Evolutionary conservation across 1,140 invertebrate species (phyloP).

Genomic region (Drosophila kurseongensis): DNA sequence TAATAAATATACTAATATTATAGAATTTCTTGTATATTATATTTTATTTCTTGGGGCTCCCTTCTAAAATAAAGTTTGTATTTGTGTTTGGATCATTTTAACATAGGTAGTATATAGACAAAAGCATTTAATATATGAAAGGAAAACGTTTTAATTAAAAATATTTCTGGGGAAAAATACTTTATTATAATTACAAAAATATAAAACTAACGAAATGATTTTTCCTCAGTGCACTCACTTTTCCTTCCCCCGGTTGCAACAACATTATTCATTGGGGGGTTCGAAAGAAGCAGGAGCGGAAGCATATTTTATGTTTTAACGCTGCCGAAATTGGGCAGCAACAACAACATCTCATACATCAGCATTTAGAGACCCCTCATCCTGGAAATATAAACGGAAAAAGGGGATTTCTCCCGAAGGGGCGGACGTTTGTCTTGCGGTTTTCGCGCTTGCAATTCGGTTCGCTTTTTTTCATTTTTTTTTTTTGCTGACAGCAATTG

Average conservation of each 20-base stretch:
- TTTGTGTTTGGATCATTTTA: too few species aligned
- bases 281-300: slow-evolving; percentile 49
- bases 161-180: too few species aligned
- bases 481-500: slow-evolving; percentile 69
- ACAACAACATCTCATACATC: slow-evolving; percentile 75
- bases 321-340: slow-evolving; percentile 77
- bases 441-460: slow-evolving; percentile 73
- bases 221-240: slow-evolving; percentile 1
- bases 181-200: neutral
- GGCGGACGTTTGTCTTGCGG: slow-evolving; percentile 71
- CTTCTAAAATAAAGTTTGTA: too few species aligned
- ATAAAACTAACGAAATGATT: neutral
- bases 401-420: slow-evolving; percentile 9
- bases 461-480: slow-evolving; percentile 9
- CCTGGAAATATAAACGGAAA: slow-evolving; percentile 19
- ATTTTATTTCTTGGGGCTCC: too few species aligned
- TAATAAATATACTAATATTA: too few species aligned
- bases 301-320: slow-evolving; percentile 84
- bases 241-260: slow-evolving; percentile 36
- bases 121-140: neutral
- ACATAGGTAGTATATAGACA: too few species aligned
- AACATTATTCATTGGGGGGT: slow-evolving; percentile 77
- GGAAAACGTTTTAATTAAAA: too few species aligned
- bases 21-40: too few species aligned
- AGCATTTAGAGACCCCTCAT: slow-evolving; percentile 71